Conservation (phyloP, 2,797 vertebrate genomes). For the Acanthurus lineatus region DNA sequence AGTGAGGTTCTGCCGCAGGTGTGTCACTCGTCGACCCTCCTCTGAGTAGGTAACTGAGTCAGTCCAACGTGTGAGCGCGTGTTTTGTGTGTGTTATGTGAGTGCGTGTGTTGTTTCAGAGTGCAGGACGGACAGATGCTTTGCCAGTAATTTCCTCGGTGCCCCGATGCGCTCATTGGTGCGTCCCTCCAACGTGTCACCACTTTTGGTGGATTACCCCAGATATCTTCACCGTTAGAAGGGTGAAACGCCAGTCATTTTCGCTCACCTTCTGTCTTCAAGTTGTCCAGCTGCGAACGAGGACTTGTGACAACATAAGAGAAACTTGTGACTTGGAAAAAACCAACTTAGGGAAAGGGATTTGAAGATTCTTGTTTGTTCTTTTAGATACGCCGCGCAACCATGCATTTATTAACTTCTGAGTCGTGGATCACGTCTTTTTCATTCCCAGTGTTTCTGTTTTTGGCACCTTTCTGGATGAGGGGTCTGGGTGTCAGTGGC, state of each 20-base stretch:
- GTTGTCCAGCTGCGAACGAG: constrained; percentile 57
- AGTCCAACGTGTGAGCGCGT: constrained; percentile 28
- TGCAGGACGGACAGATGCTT: constrained; percentile 46
- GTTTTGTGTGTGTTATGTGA: constrained; percentile 24
- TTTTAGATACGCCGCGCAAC: constrained; percentile 20
- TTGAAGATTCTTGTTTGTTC: constrained; percentile 20
- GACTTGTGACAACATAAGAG: constrained; percentile 24
- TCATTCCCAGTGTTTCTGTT: constrained; percentile 64
- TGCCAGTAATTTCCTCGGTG: constrained; percentile 73
- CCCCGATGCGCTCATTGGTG: constrained; percentile 85
- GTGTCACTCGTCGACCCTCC: not conserved
- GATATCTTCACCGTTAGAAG: constrained; percentile 78
- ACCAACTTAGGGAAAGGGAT: constrained; percentile 33
- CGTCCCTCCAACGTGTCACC: constrained; percentile 86
- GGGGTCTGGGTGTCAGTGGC: constrained; percentile 70
- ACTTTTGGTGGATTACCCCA: constrained; percentile 88
- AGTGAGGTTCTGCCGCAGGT: not conserved
- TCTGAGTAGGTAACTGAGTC: constrained; percentile 10
- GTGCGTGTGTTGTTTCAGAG: constrained; percentile 30
- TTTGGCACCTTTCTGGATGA: constrained; percentile 67
- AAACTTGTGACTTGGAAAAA: no score
- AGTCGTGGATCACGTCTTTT: constrained; percentile 43
- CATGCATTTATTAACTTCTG: constrained; percentile 30
- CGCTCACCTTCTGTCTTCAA: constrained; percentile 56
- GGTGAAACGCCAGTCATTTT: constrained; percentile 65